A percentile compares a stretch with the other conserved stretches of the same genome.
Evolutionary conservation across 1,140 invertebrate species (phyloP).

Genomic region (Ladona fulva): DNA sequence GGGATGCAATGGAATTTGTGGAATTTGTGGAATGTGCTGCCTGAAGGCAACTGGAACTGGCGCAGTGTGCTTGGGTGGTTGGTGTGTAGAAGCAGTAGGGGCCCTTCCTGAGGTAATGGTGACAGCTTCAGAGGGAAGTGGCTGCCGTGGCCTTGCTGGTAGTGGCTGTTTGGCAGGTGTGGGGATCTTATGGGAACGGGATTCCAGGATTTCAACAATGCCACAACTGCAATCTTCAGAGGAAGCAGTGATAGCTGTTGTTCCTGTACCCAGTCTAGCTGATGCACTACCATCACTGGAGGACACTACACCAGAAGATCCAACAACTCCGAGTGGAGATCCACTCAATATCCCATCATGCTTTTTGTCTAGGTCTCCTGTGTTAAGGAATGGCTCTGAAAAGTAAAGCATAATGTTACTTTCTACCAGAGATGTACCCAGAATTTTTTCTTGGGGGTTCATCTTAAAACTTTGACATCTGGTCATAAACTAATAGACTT

Average conservation of each 20-base stretch:
- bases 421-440: too few species aligned
- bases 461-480: too few species aligned
- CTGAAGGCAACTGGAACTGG: neutral
- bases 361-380: constrained; percentile 6
- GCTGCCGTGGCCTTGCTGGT: constrained; percentile 27
- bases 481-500: too few species aligned
- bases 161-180: neutral
- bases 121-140: constrained; percentile 15
- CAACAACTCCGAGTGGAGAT: neutral
- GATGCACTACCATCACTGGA: neutral
- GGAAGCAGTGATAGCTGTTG: neutral
- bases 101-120: neutral
- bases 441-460: too few species aligned
- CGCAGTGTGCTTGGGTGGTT: constrained; percentile 11
- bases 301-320: neutral
- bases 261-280: neutral
- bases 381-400: constrained; percentile 27
- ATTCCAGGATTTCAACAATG: constrained; percentile 42
- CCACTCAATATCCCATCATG: neutral
- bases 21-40: neutral
- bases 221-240: constrained; percentile 47
- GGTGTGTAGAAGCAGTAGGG: neutral
- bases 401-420: neutral
- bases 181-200: constrained; percentile 30
- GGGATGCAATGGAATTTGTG: neutral